Percentiles rank a stretch among this genome's conserved stretches.
Evolutionary conservation across 2,797 vertebrate genomes (phyloP).

Genomic region (Diglossa cyanea): DNA sequence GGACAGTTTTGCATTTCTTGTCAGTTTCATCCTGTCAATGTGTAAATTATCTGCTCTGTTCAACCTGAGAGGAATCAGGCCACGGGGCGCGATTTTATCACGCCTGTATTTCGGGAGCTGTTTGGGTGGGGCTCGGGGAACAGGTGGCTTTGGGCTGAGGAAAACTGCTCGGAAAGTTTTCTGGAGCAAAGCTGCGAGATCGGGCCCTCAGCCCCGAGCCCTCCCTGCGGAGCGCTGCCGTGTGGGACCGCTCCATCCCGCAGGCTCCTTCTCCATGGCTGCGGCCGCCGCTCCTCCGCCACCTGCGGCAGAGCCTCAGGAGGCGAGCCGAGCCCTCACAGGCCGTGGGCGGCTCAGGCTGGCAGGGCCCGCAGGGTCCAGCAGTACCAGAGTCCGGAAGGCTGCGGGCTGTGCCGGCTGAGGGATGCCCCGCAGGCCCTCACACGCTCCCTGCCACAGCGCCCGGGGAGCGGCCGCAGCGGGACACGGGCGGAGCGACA

Average conservation of each 20-base stretch:
- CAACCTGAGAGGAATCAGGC: neutral
- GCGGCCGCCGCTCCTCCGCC: neutral
- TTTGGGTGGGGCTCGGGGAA: neutral
- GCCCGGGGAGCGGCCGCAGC: neutral
- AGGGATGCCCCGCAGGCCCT: neutral
- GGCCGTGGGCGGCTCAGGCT: fast-evolving
- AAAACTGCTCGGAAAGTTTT: neutral
- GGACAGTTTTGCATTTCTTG: fast-evolving
- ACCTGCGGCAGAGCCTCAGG: fast-evolving
- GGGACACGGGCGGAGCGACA: too few relatives aligned
- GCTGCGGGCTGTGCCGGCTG: fast-evolving
- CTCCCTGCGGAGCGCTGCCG: fast-evolving
- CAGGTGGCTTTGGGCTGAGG: neutral
- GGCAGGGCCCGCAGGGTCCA: neutral
- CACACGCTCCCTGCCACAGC: fast-evolving
- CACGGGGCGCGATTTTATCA: neutral
- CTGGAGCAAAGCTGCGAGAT: neutral
- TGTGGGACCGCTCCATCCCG: fast-evolving
- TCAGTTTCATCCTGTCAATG: neutral
- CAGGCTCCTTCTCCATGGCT: fast-evolving
- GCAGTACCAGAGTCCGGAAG: fast-evolving
- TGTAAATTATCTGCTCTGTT: neutral
- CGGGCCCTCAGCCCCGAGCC: fast-evolving
- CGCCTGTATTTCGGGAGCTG: fast-evolving
- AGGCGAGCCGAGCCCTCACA: fast-evolving